Evolutionary conservation across 2,113 vertebrate genomes (phyloP).

Genomic region (Megaptera novaeangliae): DNA sequence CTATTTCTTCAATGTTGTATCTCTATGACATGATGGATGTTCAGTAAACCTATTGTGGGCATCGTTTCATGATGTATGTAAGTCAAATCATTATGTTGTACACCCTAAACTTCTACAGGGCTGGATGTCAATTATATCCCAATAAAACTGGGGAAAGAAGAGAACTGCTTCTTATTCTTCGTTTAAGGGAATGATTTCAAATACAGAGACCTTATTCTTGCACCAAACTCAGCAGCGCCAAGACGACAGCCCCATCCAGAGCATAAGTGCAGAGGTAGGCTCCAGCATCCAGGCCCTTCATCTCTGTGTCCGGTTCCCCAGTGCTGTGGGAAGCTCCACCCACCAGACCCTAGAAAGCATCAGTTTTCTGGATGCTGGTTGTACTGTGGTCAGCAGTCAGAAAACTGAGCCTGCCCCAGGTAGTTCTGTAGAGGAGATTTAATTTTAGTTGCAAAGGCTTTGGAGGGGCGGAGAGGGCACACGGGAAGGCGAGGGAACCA

Average conservation of each 20-base stretch:
- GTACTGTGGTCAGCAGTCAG: not conserved
- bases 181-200: not conserved
- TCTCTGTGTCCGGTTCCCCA: rapidly evolving
- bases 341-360: not conserved
- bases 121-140: not conserved
- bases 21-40: not conserved
- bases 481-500: rapidly evolving
- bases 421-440: not conserved
- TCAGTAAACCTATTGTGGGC: not conserved
- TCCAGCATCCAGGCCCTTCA: rapidly evolving
- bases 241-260: rapidly evolving
- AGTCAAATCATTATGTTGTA: not conserved
- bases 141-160: not conserved
- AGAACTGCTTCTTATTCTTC: not conserved
- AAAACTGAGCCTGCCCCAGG: not conserved
- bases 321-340: not conserved
- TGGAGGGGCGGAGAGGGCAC: not conserved
- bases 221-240: not conserved
- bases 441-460: not conserved
- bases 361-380: rapidly evolving
- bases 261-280: not conserved
- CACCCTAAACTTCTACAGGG: not conserved
- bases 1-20: not conserved
- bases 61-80: not conserved
- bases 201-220: not conserved